Evolutionary conservation across 2,113 vertebrate genomes (phyloP), one percentile per base, ranked within the genome.

Genomic region (Chrysochloris asiatica): DNA sequence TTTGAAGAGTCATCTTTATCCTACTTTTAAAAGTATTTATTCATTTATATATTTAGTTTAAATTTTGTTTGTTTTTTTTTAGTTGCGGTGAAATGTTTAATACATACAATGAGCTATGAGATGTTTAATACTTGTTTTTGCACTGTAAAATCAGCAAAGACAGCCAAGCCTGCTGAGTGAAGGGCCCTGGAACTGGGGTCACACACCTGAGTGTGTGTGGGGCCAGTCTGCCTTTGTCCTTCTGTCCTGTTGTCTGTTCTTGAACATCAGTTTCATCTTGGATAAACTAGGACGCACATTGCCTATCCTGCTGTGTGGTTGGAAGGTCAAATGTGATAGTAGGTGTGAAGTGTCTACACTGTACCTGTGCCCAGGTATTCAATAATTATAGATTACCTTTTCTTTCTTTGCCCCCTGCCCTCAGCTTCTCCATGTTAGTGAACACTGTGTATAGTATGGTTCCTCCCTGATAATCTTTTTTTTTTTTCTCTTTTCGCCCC

Each of bases 21-120:
- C 72, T 75, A 30, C 17, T 33, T 47, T 52, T 8, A 33, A 36
- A 48, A 28, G 71, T 77, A 41, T 30, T 77, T 69, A 61, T 28
- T 77, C 47, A 54, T 87, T 77, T 83, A 65, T 79, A 24, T 59
- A 61, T 69, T 83, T 45, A 73, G 19, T 85, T 88, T 89, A 61
- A 22, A 5, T 67, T 61, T 78, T 81, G 8, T 72, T 82, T 65
- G 78, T 76, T 75, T 75, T 43, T 72, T 26, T 43, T 4, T 13
- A 65, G 83, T 61, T 30, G 38, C 21, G 59, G 38, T 71, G 4
- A 13, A 26, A 61, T 80, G 86, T n/a, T n/a, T n/a, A n/a, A n/a
- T 86, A n/a, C 50, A 38, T 33, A 30, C 14, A 24, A 19, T 1
- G 48, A 75, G 16, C 56, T 3, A 14, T 75, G 83, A 47, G 38